Percentiles rank a stretch among this genome's conserved stretches.
phyloP scores from a whole-genome alignment of 2,797 vertebrate genomes.

The Neosilurus hyrtlii region DNA sequence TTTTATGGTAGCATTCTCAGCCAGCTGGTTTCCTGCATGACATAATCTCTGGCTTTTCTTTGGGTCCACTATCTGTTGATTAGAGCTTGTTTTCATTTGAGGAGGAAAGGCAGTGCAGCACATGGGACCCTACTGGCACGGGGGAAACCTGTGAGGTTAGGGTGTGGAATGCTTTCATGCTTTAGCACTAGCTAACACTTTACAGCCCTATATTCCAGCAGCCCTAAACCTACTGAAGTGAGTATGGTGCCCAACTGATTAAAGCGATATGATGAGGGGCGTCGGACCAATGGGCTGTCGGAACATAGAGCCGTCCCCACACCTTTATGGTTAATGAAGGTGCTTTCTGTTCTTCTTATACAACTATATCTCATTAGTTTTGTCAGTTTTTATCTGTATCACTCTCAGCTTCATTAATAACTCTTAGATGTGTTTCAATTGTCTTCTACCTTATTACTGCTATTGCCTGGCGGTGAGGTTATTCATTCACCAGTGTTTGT shows the following conservation, averaged over 20 bases:
- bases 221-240: too few relatives aligned
- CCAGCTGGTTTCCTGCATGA: conserved; percentile 53
- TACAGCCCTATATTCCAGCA: too few relatives aligned
- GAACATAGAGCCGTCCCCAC: too few relatives aligned
- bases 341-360: background rate
- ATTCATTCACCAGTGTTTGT: too few relatives aligned
- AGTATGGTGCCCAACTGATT: too few relatives aligned
- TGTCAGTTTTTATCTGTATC: background rate
- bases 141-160: background rate
- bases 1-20: conserved; percentile 45
- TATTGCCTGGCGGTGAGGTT: too few relatives aligned
- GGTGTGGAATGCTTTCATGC: too few relatives aligned
- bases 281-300: too few relatives aligned
- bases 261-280: too few relatives aligned
- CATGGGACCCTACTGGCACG: background rate
- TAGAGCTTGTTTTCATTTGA: conserved; percentile 29
- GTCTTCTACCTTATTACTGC: background rate
- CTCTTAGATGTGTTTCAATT: background rate
- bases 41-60: conserved; percentile 39
- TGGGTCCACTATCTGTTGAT: conserved; percentile 32
- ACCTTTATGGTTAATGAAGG: too few relatives aligned
- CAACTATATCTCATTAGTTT: background rate
- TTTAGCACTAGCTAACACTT: too few relatives aligned
- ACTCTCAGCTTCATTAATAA: background rate
- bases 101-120: conserved; percentile 10